Evolutionary conservation across 2,888 invertebrate genomes (phyloP).

Genomic region (Slavum lentiscoides): DNA sequence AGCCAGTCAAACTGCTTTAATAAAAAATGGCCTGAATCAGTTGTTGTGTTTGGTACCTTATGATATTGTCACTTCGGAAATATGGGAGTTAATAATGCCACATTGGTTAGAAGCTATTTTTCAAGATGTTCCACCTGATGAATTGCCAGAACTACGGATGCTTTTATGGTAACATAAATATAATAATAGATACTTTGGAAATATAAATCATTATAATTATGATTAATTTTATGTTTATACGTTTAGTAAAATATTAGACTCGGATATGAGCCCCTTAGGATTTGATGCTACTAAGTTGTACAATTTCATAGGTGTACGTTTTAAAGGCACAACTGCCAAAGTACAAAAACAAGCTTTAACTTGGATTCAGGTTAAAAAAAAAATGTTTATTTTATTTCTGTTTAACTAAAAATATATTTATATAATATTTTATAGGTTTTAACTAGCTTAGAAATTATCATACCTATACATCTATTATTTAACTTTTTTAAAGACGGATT

Average conservation of each 20-base stretch:
- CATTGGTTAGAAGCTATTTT: slow-evolving; percentile 98
- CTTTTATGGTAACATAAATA: slow-evolving; percentile 67
- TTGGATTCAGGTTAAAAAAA: slow-evolving; percentile 74
- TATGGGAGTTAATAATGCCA: slow-evolving; percentile 99
- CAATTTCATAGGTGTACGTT: slow-evolving; percentile 86
- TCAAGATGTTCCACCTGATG: slow-evolving; percentile 87
- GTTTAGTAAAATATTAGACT: slow-evolving; percentile 90
- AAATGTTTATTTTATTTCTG: neutral
- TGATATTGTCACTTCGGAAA: slow-evolving; percentile 92
- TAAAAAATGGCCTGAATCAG: slow-evolving; percentile 92
- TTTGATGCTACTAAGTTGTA: slow-evolving; percentile 95
- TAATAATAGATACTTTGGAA: no score
- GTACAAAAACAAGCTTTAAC: slow-evolving; percentile 85
- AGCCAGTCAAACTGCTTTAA: slow-evolving; percentile 83
- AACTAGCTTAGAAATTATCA: slow-evolving; percentile 84
- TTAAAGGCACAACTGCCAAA: slow-evolving; percentile 77
- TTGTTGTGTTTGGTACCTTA: slow-evolving; percentile 96
- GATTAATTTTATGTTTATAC: neutral
- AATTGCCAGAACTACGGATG: slow-evolving; percentile 79
- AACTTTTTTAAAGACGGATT: slow-evolving; percentile 89
- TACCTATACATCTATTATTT: slow-evolving; percentile 84
- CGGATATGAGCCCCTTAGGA: slow-evolving; percentile 91
- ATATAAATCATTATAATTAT: neutral
- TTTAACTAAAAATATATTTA: slow-evolving; percentile 1
- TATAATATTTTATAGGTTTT: slow-evolving; percentile 66